These are phyloP conservation scores for Sardinella longiceps DNA, from an alignment of 2,797 vertebrate genomes.

Conservation along the genomic window DNA sequence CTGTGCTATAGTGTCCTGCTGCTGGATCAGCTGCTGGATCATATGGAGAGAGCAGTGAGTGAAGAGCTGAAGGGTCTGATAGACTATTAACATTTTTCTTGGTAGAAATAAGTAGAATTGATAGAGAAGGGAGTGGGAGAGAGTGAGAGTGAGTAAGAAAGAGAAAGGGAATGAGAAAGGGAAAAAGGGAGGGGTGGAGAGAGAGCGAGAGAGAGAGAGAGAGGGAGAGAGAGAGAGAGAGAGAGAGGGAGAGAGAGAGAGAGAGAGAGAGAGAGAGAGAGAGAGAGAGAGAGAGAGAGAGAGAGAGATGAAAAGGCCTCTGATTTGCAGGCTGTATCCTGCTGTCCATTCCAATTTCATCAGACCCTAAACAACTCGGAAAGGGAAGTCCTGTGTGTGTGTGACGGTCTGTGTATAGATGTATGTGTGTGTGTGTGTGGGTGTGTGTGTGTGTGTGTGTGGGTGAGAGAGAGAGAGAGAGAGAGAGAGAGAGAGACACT, in stretches of 20 bases:
- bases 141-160: neutral
- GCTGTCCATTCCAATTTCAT: constrained; percentile 7
- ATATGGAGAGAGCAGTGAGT: neutral
- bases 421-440: neutral
- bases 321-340: constrained; percentile 24
- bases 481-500: neutral
- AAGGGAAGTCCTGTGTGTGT: constrained; percentile 17
- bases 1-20: neutral
- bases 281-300: neutral
- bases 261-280: neutral
- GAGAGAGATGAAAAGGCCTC: constrained; percentile 1
- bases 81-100: neutral
- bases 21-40: neutral
- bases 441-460: neutral
- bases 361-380: constrained; percentile 13
- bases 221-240: neutral
- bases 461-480: neutral
- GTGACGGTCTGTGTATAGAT: neutral
- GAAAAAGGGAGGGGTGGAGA: constrained; percentile 13
- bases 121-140: neutral
- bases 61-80: neutral
- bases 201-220: no score
- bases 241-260: neutral
- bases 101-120: neutral
- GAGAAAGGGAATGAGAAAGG: neutral